Conservation (phyloP, 2,113 vertebrate genomes). For the Phrynosoma platyrhinos region DNA sequence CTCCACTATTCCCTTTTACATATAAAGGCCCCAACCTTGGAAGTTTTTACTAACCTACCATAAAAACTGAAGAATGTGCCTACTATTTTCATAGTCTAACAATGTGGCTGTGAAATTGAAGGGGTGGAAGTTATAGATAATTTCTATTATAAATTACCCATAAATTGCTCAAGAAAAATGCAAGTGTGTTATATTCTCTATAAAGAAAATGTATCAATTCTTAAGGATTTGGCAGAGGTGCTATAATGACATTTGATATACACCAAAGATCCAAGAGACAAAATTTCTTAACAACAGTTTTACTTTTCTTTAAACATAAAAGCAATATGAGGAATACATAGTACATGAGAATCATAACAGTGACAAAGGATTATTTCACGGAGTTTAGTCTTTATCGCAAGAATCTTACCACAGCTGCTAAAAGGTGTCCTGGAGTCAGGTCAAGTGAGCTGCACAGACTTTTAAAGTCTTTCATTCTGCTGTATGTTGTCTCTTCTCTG, state of each 20-base stretch:
- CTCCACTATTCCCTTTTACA: neutral
- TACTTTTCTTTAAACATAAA: slow-evolving; percentile 11
- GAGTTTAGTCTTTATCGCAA: slow-evolving; percentile 4
- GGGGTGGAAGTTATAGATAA: neutral
- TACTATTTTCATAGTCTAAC: neutral
- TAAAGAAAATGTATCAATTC: neutral
- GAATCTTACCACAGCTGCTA: slow-evolving; percentile 14
- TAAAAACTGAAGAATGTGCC: neutral
- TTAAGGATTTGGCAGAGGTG: neutral
- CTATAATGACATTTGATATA: neutral
- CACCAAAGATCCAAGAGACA: slow-evolving; percentile 1
- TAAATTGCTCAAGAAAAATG: neutral
- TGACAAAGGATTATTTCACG: neutral
- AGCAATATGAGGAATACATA: slow-evolving; percentile 4
- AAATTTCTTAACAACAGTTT: slow-evolving; percentile 2
- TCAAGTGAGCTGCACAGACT: neutral
- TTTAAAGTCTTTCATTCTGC: slow-evolving; percentile 3
- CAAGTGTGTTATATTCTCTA: neutral
- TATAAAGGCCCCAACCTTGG: neutral
- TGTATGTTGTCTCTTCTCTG: neutral
- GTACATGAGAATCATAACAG: neutral
- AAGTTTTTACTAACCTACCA: neutral
- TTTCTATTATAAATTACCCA: neutral
- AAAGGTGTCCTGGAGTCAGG: neutral
- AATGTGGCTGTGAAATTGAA: neutral